Conservation (phyloP, 2,888 invertebrate species). For the Siphlonurus alternatus region DNA sequence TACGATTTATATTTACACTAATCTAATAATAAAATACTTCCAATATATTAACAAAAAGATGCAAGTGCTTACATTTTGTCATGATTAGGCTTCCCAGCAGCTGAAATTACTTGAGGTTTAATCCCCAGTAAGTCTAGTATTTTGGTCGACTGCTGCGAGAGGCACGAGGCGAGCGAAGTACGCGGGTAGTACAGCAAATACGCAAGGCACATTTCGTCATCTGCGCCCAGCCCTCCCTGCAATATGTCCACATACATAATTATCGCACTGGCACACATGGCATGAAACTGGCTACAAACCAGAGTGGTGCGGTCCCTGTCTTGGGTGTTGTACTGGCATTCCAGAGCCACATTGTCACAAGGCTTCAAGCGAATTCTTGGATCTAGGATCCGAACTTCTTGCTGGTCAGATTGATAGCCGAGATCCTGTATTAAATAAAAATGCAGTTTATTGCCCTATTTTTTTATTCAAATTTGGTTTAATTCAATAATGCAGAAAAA, state of each 20-base stretch:
- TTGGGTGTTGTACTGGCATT: neutral
- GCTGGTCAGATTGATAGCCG: neutral
- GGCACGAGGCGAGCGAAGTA: neutral
- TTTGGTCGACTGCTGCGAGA: neutral
- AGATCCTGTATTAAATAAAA: neutral
- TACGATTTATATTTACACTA: too few species aligned
- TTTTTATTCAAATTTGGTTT: too few species aligned
- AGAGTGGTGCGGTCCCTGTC: neutral
- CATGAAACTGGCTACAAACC: too few species aligned
- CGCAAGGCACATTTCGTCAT: neutral
- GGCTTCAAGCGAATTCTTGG: neutral
- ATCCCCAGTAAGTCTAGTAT: neutral
- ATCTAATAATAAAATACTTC: too few species aligned
- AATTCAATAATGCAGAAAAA: too few species aligned
- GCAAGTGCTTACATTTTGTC: neutral
- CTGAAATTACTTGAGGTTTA: too few species aligned
- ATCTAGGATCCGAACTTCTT: neutral
- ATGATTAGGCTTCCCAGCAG: neutral
- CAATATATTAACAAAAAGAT: neutral
- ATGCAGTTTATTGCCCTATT: too few species aligned
- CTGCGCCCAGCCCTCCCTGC: neutral
- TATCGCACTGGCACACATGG: neutral
- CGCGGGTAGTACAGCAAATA: neutral
- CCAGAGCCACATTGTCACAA: neutral
- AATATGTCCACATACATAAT: neutral